Evolutionary conservation across 2,113 vertebrate genomes (phyloP).

Genomic region (Notiomystis cincta): DNA sequence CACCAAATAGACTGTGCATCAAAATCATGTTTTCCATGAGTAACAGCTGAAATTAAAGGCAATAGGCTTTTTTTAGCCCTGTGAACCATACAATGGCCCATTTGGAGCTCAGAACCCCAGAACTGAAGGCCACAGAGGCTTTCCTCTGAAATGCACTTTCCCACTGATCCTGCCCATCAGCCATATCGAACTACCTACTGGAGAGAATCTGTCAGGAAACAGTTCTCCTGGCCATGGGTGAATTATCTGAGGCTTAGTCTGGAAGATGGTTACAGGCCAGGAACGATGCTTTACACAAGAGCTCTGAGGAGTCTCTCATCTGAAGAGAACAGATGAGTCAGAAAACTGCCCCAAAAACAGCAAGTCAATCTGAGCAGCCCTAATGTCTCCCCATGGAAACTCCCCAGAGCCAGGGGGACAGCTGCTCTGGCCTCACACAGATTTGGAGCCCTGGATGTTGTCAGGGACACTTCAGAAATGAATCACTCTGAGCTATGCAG

Average conservation of each 20-base stretch:
- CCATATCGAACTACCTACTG: background rate
- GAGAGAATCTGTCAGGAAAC: background rate
- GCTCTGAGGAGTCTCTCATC: background rate
- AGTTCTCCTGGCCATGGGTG: background rate
- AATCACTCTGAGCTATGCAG: background rate
- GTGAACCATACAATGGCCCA: background rate
- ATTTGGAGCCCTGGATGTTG: background rate
- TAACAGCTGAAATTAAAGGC: background rate
- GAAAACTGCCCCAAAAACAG: background rate
- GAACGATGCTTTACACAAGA: background rate
- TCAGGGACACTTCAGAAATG: background rate
- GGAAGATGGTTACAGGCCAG: background rate
- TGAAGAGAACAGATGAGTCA: background rate
- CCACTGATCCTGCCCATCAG: background rate
- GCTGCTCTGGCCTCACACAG: accelerated
- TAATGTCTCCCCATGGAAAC: background rate
- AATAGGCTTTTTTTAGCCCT: background rate
- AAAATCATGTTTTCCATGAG: background rate
- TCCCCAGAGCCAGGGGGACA: background rate
- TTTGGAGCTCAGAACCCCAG: background rate
- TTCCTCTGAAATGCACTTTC: background rate
- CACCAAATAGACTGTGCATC: background rate
- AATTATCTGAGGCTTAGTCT: background rate
- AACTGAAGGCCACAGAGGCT: background rate
- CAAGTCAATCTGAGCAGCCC: background rate